phyloP scores from a whole-genome alignment of 2,113 vertebrate species.

The Cryptomyrus ogoouensis region DNA sequence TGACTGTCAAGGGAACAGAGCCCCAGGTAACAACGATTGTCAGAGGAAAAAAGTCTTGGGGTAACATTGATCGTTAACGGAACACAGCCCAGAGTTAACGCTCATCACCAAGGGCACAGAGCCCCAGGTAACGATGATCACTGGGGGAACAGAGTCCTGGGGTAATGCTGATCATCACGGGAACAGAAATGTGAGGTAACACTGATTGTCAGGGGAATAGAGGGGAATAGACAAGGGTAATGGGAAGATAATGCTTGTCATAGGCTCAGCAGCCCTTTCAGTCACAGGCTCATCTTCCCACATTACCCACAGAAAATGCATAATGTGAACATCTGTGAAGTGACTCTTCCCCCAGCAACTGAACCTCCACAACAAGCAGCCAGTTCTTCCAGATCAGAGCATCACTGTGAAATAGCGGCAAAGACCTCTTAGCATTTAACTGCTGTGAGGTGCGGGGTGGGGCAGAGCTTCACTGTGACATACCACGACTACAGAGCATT shows the following conservation, averaged over 20 bases:
- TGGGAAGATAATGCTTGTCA: too few species aligned
- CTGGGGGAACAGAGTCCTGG: neutral
- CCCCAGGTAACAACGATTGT: neutral
- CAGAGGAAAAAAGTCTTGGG: neutral
- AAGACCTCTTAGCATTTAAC: neutral
- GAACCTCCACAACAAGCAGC: neutral
- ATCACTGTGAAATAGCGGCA: neutral
- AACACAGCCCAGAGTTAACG: too few species aligned
- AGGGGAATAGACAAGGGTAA: too few species aligned
- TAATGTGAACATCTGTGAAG: neutral
- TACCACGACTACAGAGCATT: neutral
- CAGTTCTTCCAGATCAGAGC: neutral
- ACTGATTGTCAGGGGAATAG: neutral
- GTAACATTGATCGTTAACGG: neutral
- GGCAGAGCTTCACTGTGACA: neutral
- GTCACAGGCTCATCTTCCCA: neutral
- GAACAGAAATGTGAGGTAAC: neutral
- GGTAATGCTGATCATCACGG: too few species aligned
- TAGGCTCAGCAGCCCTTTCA: neutral
- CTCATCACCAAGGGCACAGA: neutral
- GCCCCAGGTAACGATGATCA: neutral
- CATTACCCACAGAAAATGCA: neutral
- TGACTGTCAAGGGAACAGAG: neutral
- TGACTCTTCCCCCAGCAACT: neutral
- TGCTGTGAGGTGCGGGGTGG: neutral